Evolutionary conservation across 2,113 vertebrate genomes (phyloP), one percentile per base, ranked within the genome.

Genomic region (Synchiropus splendidus): DNA sequence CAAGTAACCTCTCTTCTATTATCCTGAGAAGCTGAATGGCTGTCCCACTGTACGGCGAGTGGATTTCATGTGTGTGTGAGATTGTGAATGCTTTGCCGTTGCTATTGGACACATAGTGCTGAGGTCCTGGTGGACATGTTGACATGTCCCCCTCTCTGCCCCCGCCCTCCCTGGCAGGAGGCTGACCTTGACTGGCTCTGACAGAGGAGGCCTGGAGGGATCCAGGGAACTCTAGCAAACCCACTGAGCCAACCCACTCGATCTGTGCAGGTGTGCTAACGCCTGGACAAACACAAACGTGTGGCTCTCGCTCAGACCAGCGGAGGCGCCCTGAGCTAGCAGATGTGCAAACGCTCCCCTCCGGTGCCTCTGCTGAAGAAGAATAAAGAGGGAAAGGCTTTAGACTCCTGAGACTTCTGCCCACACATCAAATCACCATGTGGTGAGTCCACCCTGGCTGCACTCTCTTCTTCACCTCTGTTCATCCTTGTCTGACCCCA

Each of bases 131-230:
- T 75, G 78, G 83, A 80, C 77, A 78, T 76, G 67, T 75, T 75
- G 66, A 72, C 56, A 45, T 42, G 36, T 49, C 54, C 62, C 54
- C 66, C 63, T 58, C 47, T 45, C 47, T 57, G 2, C 36, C 42
- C 33, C 45, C 42, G 15, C 64, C 35, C 51, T 57, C 55, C 66
- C 58, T 36, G 54, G 59, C 61, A 67, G 37, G 73, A 79, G 67
- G 45, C 79, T 82, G 85, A 84, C 84, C 85, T 86, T 82, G 75
- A 78, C 64, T 51, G 21, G 59, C 77, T 72, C 80, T 78, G 76
- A 77, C 73, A 70, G 82, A 78, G 74, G 43, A 76, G 82, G 82
- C 83, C 74, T 81, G 74, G 67, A 75, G 77, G 72, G 67, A 72
- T 61, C 70, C 61, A 64, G 21, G 44, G 64, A 72, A 59, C 59